Evolutionary conservation across 2,113 vertebrate species (phyloP), one percentile per base, ranked within the genome.

Genomic region (Python bivittatus): DNA sequence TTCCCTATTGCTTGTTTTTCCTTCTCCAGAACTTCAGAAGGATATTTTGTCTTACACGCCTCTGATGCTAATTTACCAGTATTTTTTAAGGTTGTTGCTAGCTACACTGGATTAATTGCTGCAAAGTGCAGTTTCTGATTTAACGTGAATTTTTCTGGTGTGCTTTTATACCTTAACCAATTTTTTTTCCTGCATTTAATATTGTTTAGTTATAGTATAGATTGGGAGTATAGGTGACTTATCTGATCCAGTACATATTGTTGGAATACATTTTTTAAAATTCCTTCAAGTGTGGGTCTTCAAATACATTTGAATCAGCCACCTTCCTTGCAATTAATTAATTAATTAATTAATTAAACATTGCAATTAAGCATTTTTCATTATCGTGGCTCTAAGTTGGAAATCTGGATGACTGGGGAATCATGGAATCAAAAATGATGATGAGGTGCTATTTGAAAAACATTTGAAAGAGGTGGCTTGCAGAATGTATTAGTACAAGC

Each of bases 351-450:
- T n/a, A n/a, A n/a, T 0, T 87, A 92, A 88, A 92, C 25, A 91
- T 91, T 88, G 68, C 92, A 29, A 90, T 60, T 85, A 6, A 90
- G 3, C 17, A 0, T 20, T 33, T 91, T 84, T 89, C 88, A 89
- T 89, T 93, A 86, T 60, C 38, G 84, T 92, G 94, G 90, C 68
- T 84, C n/a, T 57, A 89, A 52, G 27, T 94, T 22, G 68, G 90
- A 92, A 90, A 89, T 89, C 89, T 87, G 93, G 90, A 90, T 93
- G 89, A 91, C 54, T 89, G 1, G 92, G 58, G 94, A 92, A 79
- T 79, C 7, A 8, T 22, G 17, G 72, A 42, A 79, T 79, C 68
- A 79, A 38, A 38, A 42, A 79, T n/a, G 33, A 7, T 42, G 72
- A 79, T 38, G 72, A 79, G 38, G 38, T 42, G 38, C 33, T 79